phyloP scores from a whole-genome alignment of 2,113 vertebrate genomes.

The Brachyhypopomus gauderio region DNA sequence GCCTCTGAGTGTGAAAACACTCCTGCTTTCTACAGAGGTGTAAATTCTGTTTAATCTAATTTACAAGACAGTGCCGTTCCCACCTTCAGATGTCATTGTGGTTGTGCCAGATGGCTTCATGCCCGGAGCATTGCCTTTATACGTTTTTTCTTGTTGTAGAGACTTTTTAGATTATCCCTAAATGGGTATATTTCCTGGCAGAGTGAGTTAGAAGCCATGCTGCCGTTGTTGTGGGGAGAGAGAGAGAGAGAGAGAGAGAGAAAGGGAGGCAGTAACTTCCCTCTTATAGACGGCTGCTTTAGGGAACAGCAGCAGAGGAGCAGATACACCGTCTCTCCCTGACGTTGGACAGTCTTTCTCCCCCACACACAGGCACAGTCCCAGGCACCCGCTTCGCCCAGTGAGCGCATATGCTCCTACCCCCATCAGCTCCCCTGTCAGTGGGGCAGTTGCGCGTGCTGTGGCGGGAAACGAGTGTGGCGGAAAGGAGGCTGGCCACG shows the following conservation, averaged over 20 bases:
- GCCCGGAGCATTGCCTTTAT: background rate
- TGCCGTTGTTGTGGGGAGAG: constrained; percentile 48
- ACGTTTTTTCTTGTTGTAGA: constrained; percentile 1
- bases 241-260: constrained; percentile 17
- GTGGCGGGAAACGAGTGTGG: constrained; percentile 32
- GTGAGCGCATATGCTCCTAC: constrained; percentile 18
- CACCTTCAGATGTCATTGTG: constrained; percentile 16
- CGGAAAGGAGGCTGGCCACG: constrained; percentile 17
- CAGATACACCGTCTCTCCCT: background rate
- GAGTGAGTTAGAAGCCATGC: constrained; percentile 59
- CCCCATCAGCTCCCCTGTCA: constrained; percentile 35
- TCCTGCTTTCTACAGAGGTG: background rate
- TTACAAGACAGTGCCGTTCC: background rate
- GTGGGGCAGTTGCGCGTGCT: constrained; percentile 15
- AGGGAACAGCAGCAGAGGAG: background rate
- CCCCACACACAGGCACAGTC: background rate
- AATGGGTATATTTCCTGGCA: constrained; percentile 28
- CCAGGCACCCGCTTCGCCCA: constrained; percentile 13
- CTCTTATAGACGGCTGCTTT: constrained; percentile 4
- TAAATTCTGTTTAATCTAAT: background rate
- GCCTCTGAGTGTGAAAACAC: background rate
- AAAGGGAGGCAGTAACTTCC: background rate
- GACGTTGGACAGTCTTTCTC: background rate
- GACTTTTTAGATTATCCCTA: constrained; percentile 62
- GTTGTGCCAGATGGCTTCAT: background rate